Percentiles rank a stretch among this genome's conserved stretches.
phyloP scores from a whole-genome alignment of 2,888 invertebrate species.

The Lepas anatifera region DNA sequence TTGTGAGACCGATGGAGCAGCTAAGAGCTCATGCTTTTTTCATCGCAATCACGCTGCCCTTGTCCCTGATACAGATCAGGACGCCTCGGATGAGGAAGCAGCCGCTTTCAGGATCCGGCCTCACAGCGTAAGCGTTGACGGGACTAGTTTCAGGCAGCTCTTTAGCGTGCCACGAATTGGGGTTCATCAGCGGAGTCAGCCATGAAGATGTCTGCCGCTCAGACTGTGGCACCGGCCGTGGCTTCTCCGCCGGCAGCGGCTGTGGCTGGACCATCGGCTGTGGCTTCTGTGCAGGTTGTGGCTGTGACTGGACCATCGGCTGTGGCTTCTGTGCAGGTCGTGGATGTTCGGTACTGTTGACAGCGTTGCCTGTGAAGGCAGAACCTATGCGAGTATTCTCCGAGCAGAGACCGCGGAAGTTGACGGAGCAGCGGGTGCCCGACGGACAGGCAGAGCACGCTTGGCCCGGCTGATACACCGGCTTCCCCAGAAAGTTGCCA shows the following conservation, averaged over 20 bases:
- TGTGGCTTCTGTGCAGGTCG: neutral
- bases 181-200: neutral
- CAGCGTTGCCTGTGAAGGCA: neutral
- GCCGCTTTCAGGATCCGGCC: neutral
- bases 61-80: neutral
- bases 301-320: neutral
- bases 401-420: constrained; percentile 29
- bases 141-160: neutral
- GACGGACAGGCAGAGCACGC: constrained; percentile 30
- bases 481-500: constrained; percentile 31
- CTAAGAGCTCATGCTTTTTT: too few species aligned
- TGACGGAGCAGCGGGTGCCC: constrained; percentile 29
- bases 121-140: neutral
- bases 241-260: neutral
- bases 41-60: neutral
- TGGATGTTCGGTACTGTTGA: neutral
- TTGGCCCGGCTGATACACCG: constrained; percentile 30
- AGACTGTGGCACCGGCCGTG: too few species aligned
- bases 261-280: neutral
- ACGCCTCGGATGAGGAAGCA: neutral
- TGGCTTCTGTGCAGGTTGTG: neutral
- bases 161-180: neutral
- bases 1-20: too few species aligned
- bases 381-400: neutral
- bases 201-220: neutral